Evolutionary conservation across 2,888 invertebrate species (phyloP).

Genomic region (Spilosoma lubricipeda): DNA sequence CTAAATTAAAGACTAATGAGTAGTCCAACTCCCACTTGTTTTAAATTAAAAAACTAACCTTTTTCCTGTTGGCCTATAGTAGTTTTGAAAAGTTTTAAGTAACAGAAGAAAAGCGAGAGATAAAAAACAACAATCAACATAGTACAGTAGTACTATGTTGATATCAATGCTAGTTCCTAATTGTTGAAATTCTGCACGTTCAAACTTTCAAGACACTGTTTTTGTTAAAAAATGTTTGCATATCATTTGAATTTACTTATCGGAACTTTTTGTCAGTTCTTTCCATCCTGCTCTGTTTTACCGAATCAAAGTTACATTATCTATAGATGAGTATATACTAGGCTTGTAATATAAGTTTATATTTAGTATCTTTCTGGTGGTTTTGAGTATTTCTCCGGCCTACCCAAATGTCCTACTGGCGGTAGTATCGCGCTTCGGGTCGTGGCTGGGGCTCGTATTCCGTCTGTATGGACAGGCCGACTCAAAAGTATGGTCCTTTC

Average conservation of each 20-base stretch:
- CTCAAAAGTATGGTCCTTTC: too few species aligned
- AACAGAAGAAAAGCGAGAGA: constrained; percentile 15
- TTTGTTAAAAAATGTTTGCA: constrained; percentile 5
- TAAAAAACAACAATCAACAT: too few species aligned
- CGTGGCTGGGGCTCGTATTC: too few species aligned
- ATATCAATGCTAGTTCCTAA: constrained; percentile 17
- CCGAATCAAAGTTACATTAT: neutral
- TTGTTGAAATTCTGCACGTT: constrained; percentile 10
- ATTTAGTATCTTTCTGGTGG: too few species aligned
- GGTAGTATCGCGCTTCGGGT: too few species aligned
- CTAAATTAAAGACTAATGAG: constrained; percentile 55
- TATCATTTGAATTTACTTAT: neutral
- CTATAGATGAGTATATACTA: too few species aligned
- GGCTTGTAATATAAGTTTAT: too few species aligned
- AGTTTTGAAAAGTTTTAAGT: constrained; percentile 27
- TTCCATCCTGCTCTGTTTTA: neutral
- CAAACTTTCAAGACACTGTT: constrained; percentile 14
- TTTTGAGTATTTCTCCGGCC: too few species aligned
- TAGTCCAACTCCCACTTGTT: constrained; percentile 38
- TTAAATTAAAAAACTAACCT: constrained; percentile 49
- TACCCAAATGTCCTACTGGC: too few species aligned
- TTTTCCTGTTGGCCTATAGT: constrained; percentile 20
- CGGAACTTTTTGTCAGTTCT: neutral
- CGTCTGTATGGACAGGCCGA: too few species aligned
- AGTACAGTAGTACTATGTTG: constrained; percentile 10